Evolutionary conservation across 2,888 invertebrate genomes (phyloP).

Genomic region (Cataglyphis albicans): DNA sequence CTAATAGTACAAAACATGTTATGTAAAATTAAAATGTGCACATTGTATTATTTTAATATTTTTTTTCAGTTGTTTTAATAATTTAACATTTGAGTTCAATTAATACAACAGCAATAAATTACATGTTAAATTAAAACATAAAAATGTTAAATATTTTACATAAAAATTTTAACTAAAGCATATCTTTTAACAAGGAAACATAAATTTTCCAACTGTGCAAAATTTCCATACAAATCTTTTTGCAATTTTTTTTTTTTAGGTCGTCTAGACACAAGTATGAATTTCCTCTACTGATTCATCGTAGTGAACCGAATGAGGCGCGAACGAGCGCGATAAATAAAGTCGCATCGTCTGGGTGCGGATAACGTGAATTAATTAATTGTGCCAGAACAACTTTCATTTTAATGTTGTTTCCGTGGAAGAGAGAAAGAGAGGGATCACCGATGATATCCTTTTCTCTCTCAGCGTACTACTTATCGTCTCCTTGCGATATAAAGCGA

Average conservation of each 20-base stretch:
- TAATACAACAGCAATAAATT: no score
- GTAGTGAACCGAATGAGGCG: conserved; percentile 36
- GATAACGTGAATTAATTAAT: conserved; percentile 62
- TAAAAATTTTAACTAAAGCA: no score
- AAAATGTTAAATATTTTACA: no score
- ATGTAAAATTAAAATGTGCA: no score
- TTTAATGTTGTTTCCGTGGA: conserved; percentile 52
- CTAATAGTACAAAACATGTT: no score
- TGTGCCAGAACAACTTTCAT: conserved; percentile 67
- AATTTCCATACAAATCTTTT: not conserved
- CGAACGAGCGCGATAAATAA: conserved; percentile 41
- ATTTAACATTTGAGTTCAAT: no score
- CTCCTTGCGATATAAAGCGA: not conserved
- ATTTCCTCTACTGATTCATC: conserved; percentile 4
- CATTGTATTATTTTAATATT: no score
- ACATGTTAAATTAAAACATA: no score
- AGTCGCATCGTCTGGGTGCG: conserved; percentile 49
- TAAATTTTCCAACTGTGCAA: not conserved
- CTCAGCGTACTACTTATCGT: not conserved
- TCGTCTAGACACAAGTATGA: not conserved
- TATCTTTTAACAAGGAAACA: no score
- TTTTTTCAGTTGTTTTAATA: no score
- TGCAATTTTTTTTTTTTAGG: not conserved
- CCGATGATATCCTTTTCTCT: conserved; percentile 38
- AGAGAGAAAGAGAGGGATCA: conserved; percentile 41